Evolutionary conservation across 2,888 invertebrate genomes (phyloP), one percentile per base, ranked within the genome.

Genomic region (Eilema sororculum): DNA sequence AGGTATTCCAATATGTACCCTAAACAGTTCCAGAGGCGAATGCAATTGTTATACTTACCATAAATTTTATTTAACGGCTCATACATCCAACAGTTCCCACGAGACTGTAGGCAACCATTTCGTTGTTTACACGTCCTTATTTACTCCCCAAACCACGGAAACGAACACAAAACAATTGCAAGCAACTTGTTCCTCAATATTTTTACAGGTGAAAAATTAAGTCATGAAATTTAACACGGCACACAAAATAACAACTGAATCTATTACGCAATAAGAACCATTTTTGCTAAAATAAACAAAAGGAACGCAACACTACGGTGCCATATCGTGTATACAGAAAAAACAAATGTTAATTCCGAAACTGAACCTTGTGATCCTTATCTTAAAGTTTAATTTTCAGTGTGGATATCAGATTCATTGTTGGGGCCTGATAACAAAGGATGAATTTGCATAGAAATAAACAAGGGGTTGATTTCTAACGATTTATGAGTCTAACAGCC

Each of bases 361-460:
- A 67, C 41, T 63, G 37, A 62, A 63, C 74, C 46, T 59, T 81
- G 64, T 28, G 3, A 0, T 56, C 9, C 22, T 25, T 3, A 13
- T 0, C 0, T 16, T 25, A 79, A 65, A 70, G 73, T 79, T 69
- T 24, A 63, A 60, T 72, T 61, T 76, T 28, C 52, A 20, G 2
- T 74, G 67, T 16, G n/a, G 3, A 25, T 46, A 61, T 9, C n/a
- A 46, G 25, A 37, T 72, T 72, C 83, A 86, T 91, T 90, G 91
- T 89, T 86, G 84, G 79, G 71, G 72, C 74, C 73, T 85, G 91
- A 91, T 90, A 91, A 91, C 91, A 91, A 89, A 89, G 88, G 87
- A 82, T 78, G 83, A 87, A 92, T 92, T 92, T 91, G 89, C 92
- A 91, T 92, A 88, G 89, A 90, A 91, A 91, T 91, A 91, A 91